Conservation (phyloP, 37 sponge, comb jelly and placozoan species). For the Hexactinellida sp. region DNA sequence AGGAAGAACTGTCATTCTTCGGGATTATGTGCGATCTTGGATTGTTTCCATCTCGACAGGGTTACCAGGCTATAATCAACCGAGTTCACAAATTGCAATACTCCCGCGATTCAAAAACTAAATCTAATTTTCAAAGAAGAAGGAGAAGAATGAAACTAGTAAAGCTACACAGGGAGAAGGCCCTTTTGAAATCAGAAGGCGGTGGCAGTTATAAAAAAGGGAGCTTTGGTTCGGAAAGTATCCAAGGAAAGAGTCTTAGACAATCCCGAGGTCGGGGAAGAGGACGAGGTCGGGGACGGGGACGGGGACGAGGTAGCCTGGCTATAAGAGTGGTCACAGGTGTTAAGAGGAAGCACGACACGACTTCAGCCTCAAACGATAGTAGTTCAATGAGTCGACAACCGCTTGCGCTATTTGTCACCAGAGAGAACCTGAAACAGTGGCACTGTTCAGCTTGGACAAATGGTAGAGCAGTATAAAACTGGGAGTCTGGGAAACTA, state of each 20-base stretch:
- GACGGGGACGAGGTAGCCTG: too few relatives aligned
- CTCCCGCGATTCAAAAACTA: neutral
- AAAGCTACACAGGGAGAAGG: neutral
- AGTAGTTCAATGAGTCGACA: too few relatives aligned
- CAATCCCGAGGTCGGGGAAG: too few relatives aligned
- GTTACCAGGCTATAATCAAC: neutral
- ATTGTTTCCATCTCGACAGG: neutral
- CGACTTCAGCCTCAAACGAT: too few relatives aligned
- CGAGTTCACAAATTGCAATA: neutral
- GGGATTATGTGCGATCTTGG: neutral
- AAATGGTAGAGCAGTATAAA: too few relatives aligned
- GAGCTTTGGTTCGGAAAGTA: neutral
- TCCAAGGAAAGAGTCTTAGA: neutral
- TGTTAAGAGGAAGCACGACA: too few relatives aligned
- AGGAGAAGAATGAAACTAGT: neutral
- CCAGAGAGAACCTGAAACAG: too few relatives aligned
- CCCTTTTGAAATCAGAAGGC: neutral
- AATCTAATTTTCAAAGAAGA: neutral
- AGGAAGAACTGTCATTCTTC: neutral
- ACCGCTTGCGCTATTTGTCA: too few relatives aligned
- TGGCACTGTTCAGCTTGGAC: too few relatives aligned
- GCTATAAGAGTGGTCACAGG: too few relatives aligned
- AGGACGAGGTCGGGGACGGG: too few relatives aligned
- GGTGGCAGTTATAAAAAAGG: neutral
- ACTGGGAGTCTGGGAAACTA: too few relatives aligned